Conservation (phyloP, 2,888 invertebrate genomes). For the Orthosia gothica region DNA sequence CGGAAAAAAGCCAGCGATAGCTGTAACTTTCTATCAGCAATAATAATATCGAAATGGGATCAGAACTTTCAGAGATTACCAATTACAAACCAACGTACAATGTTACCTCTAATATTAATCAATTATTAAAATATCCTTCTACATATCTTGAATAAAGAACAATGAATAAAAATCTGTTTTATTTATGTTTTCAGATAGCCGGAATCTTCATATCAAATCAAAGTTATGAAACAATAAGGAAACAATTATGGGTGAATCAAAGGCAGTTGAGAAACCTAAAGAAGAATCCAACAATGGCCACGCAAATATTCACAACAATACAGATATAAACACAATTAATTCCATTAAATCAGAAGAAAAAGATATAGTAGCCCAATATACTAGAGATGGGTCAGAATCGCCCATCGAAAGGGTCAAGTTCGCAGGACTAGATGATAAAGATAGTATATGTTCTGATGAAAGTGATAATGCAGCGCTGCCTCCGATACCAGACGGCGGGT, state of each 20-base stretch:
- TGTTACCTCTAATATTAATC: too few relatives aligned
- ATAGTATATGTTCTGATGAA: slow-evolving; percentile 86
- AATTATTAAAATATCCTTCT: too few relatives aligned
- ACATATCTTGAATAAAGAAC: slow-evolving; percentile 1
- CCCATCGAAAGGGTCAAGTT: slow-evolving; percentile 86
- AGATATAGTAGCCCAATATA: slow-evolving; percentile 75
- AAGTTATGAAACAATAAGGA: slow-evolving; percentile 64
- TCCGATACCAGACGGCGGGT: slow-evolving; percentile 95
- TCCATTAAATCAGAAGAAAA: slow-evolving; percentile 81
- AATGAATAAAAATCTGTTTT: slow-evolving; percentile 20
- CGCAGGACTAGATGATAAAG: slow-evolving; percentile 86
- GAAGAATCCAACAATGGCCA: slow-evolving; percentile 60
- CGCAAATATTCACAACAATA: slow-evolving; percentile 61
- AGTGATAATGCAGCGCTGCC: slow-evolving; percentile 85
- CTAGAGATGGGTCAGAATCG: slow-evolving; percentile 76
- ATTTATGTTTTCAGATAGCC: slow-evolving; percentile 54
- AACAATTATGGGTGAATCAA: slow-evolving; percentile 66
- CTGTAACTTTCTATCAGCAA: too few relatives aligned
- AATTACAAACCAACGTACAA: too few relatives aligned
- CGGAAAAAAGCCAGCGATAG: too few relatives aligned
- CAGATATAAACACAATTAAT: slow-evolving; percentile 84
- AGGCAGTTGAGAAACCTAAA: slow-evolving; percentile 55
- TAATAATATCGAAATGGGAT: too few relatives aligned
- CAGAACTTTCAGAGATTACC: too few relatives aligned
- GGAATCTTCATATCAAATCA: slow-evolving; percentile 38